Conservation (phyloP, 2,888 invertebrate species). For the Mamestra brassicae region DNA sequence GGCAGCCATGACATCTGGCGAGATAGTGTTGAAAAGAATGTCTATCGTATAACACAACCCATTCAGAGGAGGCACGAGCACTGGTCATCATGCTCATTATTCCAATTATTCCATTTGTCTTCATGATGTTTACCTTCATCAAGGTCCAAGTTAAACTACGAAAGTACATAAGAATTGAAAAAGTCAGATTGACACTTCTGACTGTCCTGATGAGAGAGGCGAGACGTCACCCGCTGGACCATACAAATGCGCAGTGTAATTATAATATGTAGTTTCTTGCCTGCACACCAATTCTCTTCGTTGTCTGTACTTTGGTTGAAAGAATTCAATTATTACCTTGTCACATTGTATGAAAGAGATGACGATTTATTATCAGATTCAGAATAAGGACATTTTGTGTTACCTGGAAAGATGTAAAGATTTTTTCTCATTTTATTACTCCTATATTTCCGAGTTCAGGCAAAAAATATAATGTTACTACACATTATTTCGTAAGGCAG, state of each 20-base stretch:
- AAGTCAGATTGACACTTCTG: too few relatives aligned
- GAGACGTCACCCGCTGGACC: background rate
- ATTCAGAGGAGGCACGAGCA: too few relatives aligned
- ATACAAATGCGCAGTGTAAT: background rate
- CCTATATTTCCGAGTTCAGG: background rate
- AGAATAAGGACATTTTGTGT: conserved; percentile 35
- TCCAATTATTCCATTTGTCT: too few relatives aligned
- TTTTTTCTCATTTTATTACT: conserved; percentile 21
- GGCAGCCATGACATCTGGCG: too few relatives aligned
- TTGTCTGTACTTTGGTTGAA: conserved; percentile 39
- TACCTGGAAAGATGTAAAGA: conserved; percentile 18
- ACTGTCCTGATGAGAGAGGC: too few relatives aligned
- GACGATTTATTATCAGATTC: conserved; percentile 48
- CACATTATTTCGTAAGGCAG: background rate
- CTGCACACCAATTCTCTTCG: conserved; percentile 12
- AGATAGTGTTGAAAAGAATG: too few relatives aligned
- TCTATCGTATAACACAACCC: too few relatives aligned
- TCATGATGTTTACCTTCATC: background rate
- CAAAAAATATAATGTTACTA: background rate
- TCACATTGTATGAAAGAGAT: conserved; percentile 42
- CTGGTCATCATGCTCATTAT: too few relatives aligned
- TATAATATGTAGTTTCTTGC: background rate
- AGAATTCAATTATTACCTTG: conserved; percentile 52
- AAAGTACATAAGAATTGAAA: too few relatives aligned
- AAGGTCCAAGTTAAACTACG: background rate